Percentiles rank a stretch among this genome's conserved stretches.
These are phyloP conservation scores for Rhodinocichla rosea DNA, from an alignment of 2,113 vertebrate genomes.

Conservation along the genomic window DNA sequence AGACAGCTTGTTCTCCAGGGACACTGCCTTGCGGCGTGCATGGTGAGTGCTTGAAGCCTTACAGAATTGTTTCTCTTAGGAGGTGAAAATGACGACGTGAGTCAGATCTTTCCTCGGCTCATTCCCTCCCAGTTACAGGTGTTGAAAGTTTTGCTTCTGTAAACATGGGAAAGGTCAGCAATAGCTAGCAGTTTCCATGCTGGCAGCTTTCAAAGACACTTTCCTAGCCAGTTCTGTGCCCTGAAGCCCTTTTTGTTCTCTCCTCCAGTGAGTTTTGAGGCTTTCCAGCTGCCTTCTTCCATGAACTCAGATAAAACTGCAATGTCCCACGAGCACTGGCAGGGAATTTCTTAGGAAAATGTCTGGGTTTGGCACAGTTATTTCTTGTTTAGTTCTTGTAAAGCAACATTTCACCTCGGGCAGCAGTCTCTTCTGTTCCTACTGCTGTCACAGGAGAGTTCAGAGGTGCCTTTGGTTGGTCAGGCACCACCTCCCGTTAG, in stretches of 20 bases:
- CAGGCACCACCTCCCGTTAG: background rate
- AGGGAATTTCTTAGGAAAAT: background rate
- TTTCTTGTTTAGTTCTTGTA: background rate
- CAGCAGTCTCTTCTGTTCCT: background rate
- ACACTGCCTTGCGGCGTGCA: background rate
- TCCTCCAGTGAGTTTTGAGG: background rate
- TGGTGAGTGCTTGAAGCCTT: background rate
- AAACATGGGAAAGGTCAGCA: background rate
- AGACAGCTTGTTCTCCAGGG: background rate
- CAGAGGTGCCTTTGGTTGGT: background rate
- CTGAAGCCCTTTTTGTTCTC: background rate
- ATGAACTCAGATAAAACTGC: background rate
- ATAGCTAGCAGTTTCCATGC: background rate
- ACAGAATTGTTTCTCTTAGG: background rate
- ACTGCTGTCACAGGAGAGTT: background rate
- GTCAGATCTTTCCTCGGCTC: background rate
- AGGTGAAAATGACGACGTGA: background rate
- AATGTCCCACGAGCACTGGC: background rate
- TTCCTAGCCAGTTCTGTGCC: background rate
- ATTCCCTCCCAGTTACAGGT: slow-evolving; percentile 7
- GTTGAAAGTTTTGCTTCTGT: background rate
- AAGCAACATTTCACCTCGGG: background rate
- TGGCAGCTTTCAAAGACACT: background rate
- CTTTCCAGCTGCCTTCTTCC: background rate
- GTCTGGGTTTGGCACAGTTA: background rate